Evolutionary conservation across 2,113 vertebrate genomes (phyloP).

Genomic region (Clinocottus analis): DNA sequence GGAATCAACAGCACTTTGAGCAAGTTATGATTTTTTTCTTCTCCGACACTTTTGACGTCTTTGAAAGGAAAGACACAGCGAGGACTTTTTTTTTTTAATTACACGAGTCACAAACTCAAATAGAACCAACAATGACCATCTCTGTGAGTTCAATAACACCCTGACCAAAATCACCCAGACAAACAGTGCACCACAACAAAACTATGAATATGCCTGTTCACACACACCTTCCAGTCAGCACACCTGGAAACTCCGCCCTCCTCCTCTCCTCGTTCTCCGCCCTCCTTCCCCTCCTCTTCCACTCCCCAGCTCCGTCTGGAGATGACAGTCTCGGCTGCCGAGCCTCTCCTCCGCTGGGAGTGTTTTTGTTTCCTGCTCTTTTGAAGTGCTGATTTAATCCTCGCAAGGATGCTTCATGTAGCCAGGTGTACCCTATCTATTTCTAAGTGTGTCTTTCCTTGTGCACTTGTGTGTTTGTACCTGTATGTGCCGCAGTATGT

Average conservation of each 20-base stretch:
- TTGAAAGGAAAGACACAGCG: too few relatives aligned
- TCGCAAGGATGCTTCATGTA: slow-evolving; percentile 74
- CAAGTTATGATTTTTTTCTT: too few relatives aligned
- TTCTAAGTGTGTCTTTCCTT: slow-evolving; percentile 65
- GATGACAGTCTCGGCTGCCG: slow-evolving; percentile 75
- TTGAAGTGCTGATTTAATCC: slow-evolving; percentile 87
- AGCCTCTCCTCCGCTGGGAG: slow-evolving; percentile 77
- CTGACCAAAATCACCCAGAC: background rate
- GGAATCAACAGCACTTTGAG: too few relatives aligned
- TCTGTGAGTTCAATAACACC: slow-evolving; percentile 1
- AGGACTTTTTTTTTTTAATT: background rate
- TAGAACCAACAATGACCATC: slow-evolving; percentile 19
- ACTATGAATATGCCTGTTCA: slow-evolving; percentile 12
- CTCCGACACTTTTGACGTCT: too few relatives aligned
- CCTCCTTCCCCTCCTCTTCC: slow-evolving; percentile 44
- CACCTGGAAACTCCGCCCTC: slow-evolving; percentile 74
- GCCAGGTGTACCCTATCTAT: slow-evolving; percentile 78
- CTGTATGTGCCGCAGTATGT: slow-evolving; percentile 43
- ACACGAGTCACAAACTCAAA: slow-evolving; percentile 3
- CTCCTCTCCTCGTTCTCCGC: slow-evolving; percentile 48
- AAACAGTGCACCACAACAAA: slow-evolving; percentile 20
- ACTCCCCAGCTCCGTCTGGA: slow-evolving; percentile 62
- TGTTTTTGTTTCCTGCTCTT: slow-evolving; percentile 81
- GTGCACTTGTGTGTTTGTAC: slow-evolving; percentile 45
- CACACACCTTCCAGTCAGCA: slow-evolving; percentile 50